Conservation (phyloP, 2,797 vertebrate genomes). For the Buceros bicornis region DNA sequence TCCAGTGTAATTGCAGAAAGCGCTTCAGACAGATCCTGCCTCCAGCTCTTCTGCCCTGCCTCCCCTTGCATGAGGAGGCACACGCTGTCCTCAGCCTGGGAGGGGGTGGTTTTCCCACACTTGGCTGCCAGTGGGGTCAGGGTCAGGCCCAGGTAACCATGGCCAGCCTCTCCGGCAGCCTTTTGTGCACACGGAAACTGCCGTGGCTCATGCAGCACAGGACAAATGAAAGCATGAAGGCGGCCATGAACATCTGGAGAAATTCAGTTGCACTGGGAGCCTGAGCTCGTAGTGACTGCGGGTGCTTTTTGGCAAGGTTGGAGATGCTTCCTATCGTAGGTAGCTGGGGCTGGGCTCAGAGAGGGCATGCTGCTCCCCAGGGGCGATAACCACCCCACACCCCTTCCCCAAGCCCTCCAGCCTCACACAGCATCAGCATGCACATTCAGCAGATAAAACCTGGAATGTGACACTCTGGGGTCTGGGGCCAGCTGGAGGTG, state of each 20-base stretch:
- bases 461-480: conserved; percentile 62
- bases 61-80: not conserved
- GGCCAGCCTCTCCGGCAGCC: not conserved
- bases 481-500: conserved; percentile 47
- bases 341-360: not conserved
- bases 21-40: not conserved
- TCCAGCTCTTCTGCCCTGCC: not conserved
- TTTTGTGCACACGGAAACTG: accelerated
- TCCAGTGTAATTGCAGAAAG: not conserved
- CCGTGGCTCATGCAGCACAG: not conserved
- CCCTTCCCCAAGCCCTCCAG: not conserved
- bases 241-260: not conserved
- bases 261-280: accelerated
- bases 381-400: not conserved
- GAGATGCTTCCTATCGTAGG: accelerated
- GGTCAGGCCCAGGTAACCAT: not conserved
- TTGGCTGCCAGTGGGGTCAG: not conserved
- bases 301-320: not conserved
- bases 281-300: accelerated
- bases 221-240: not conserved
- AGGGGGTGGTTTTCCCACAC: not conserved
- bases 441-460: not conserved
- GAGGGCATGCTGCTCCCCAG: not conserved
- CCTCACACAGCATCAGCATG: accelerated
- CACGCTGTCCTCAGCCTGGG: not conserved